Evolutionary conservation across 2,113 vertebrate genomes (phyloP).

Genomic region (Xenopus borealis): DNA sequence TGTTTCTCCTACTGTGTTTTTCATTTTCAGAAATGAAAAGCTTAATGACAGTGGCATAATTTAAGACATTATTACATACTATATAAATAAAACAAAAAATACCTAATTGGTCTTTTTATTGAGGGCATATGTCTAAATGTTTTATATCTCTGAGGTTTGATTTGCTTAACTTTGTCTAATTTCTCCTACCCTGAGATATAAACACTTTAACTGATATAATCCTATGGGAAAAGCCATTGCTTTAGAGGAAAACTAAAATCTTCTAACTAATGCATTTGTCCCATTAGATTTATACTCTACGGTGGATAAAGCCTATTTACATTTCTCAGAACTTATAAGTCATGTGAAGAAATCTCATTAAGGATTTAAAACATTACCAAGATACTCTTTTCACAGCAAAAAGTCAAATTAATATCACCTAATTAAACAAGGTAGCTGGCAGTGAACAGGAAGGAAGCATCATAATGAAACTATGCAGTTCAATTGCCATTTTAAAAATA

Average conservation of each 20-base stretch:
- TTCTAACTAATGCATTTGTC: constrained; percentile 30
- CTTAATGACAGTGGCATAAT: no score
- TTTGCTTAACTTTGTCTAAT: constrained; percentile 50
- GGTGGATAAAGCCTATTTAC: constrained; percentile 36
- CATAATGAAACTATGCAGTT: not conserved
- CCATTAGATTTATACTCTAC: constrained; percentile 38
- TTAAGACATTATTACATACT: no score
- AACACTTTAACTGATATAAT: constrained; percentile 50
- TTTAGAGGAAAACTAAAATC: constrained; percentile 32
- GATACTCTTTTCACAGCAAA: constrained; percentile 30
- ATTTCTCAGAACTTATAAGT: constrained; percentile 42
- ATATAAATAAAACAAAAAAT: no score
- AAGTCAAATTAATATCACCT: constrained; percentile 23
- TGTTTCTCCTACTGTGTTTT: no score
- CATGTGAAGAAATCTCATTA: constrained; percentile 42
- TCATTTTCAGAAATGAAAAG: no score
- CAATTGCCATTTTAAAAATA: constrained; percentile 14
- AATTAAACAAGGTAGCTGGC: constrained; percentile 35
- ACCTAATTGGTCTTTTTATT: constrained; percentile 6
- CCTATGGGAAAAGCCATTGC: constrained; percentile 47
- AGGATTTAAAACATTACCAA: constrained; percentile 29
- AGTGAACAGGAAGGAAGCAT: constrained; percentile 1
- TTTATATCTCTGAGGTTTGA: constrained; percentile 52
- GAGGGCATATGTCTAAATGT: constrained; percentile 27
- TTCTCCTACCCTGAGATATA: constrained; percentile 51